These are phyloP conservation scores for Cryptocephalus moraei DNA, from an alignment of 2,888 invertebrate genomes.

Conservation along the genomic window DNA sequence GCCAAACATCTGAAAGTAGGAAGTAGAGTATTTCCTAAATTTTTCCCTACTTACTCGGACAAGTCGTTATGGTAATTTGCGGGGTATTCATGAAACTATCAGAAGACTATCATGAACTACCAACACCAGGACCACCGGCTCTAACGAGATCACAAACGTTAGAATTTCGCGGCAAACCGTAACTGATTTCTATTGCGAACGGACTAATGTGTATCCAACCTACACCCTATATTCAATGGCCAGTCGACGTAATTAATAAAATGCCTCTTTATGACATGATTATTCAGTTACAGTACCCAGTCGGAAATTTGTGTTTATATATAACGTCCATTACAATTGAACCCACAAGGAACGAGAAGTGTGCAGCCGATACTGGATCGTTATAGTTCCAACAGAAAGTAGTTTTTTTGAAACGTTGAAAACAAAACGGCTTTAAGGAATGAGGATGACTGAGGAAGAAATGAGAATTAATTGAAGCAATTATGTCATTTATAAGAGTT, in stretches of 20 bases:
- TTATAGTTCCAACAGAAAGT: too few species aligned
- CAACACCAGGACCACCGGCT: background rate
- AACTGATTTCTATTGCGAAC: background rate
- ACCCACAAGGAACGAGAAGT: too few species aligned
- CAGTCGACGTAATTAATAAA: slow-evolving; percentile 3
- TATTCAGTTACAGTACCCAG: slow-evolving; percentile 2
- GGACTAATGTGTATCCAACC: slow-evolving; percentile 1
- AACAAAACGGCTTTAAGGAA: too few species aligned
- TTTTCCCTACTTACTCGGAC: background rate
- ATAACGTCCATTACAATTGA: background rate
- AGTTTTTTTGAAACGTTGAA: too few species aligned
- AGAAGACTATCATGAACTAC: background rate
- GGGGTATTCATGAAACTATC: slow-evolving; percentile 2
- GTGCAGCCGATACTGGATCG: too few species aligned
- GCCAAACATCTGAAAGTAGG: too few species aligned
- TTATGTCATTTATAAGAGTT: too few species aligned
- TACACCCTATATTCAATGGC: slow-evolving; percentile 1
- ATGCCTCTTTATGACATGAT: slow-evolving; percentile 2
- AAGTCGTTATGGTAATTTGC: slow-evolving; percentile 1
- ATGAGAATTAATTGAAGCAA: too few species aligned
- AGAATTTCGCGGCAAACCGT: background rate
- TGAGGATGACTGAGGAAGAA: too few species aligned
- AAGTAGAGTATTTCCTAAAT: background rate
- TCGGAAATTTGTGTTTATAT: slow-evolving; percentile 4
- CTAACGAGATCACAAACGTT: background rate